These are phyloP conservation scores for Dorcus parallelipipedus DNA, from an alignment of 2,888 invertebrate species.

Conservation along the genomic window DNA sequence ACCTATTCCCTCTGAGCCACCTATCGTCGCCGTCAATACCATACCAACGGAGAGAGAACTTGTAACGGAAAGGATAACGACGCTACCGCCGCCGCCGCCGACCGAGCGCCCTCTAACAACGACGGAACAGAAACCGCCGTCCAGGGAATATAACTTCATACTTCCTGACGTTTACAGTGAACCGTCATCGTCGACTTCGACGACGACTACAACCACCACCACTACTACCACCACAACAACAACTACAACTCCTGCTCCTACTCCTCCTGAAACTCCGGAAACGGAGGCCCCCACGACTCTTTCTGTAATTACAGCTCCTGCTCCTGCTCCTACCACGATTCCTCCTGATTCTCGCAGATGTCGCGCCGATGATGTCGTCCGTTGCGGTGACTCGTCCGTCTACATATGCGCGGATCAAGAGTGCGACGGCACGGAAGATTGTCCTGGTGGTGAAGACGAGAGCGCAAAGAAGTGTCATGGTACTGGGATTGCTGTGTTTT, in stretches of 20 bases:
- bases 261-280: background rate
- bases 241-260: background rate
- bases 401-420: conserved; percentile 56
- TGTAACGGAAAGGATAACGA: background rate
- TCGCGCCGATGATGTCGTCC: conserved; percentile 53
- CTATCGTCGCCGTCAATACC: background rate
- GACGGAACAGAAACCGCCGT: background rate
- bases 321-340: background rate
- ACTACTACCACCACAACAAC: conserved; percentile 6
- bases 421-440: conserved; percentile 65
- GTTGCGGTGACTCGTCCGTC: conserved; percentile 51
- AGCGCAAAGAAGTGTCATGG: conserved; percentile 48
- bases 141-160: too few relatives aligned
- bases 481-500: conserved; percentile 16
- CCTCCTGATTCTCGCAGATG: conserved; percentile 38
- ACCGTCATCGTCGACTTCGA: conserved; percentile 3
- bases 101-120: background rate
- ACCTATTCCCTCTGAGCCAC: background rate
- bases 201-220: conserved; percentile 13
- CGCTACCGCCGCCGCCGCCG: background rate
- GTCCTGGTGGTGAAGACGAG: conserved; percentile 69
- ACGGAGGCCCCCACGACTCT: background rate
- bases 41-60: too few relatives aligned
- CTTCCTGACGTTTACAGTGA: background rate
- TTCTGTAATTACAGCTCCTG: background rate